A percentile compares a stretch with the other conserved stretches of the same genome.
Conservation (phyloP, 1,140 invertebrate species). For the Cryptotermes secundus region DNA sequence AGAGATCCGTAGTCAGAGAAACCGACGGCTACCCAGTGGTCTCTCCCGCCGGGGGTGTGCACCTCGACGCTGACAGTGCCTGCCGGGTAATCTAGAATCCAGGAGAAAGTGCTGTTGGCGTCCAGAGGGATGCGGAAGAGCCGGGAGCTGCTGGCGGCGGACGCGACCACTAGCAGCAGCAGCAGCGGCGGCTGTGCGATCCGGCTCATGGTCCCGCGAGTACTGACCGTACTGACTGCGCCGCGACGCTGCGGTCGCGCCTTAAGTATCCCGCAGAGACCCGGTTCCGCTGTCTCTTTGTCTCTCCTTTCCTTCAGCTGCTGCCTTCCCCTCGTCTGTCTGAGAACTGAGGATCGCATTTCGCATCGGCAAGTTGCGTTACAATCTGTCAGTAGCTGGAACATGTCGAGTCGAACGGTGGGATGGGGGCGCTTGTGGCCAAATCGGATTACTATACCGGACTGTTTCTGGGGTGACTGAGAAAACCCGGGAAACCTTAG, state of each 20-base stretch:
- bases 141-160: neutral
- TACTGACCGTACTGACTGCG: neutral
- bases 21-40: constrained; percentile 80
- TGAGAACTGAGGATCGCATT: too few species aligned
- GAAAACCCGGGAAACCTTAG: too few species aligned
- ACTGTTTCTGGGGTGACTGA: too few species aligned
- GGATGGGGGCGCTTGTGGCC: too few species aligned
- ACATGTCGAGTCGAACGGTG: too few species aligned
- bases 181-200: neutral
- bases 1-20: constrained; percentile 87
- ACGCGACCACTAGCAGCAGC: neutral
- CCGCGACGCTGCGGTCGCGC: neutral
- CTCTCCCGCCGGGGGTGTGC: constrained; percentile 48
- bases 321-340: too few species aligned
- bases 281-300: neutral
- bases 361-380: too few species aligned
- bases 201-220: too few species aligned
- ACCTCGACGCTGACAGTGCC: constrained; percentile 46
- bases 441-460: too few species aligned
- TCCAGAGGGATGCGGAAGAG: constrained; percentile 31
- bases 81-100: constrained; percentile 22
- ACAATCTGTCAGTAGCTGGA: too few species aligned
- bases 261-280: neutral
- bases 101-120: constrained; percentile 15
- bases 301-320: too few species aligned